A percentile compares a stretch with the other conserved stretches of the same genome.
Conservation (phyloP, 2,113 vertebrate species). For the Pseudolaguvia tuberculata region DNA sequence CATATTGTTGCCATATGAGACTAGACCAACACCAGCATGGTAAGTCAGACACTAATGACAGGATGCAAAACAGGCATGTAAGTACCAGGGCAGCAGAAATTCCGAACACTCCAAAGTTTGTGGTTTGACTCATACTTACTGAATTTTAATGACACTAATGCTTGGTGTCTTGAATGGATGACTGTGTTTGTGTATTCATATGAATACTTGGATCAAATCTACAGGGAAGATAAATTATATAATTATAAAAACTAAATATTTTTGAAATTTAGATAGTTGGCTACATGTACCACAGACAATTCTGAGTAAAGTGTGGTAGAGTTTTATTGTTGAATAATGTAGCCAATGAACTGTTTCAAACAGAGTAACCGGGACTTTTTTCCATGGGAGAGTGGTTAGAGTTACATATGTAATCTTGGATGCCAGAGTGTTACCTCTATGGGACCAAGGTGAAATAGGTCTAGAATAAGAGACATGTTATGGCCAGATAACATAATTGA, state of each 20-base stretch:
- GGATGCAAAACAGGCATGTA: conserved; percentile 30
- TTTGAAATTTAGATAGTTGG: neutral
- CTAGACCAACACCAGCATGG: conserved; percentile 18
- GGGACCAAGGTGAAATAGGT: no score
- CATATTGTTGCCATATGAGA: conserved; percentile 41
- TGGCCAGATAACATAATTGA: no score
- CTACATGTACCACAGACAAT: neutral
- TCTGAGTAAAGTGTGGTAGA: conserved; percentile 6
- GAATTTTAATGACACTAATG: conserved; percentile 17
- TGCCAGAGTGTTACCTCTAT: no score
- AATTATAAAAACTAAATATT: neutral
- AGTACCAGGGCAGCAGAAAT: conserved; percentile 1
- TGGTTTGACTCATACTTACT: conserved; percentile 16
- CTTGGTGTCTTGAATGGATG: neutral
- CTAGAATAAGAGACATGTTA: no score
- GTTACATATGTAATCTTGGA: no score
- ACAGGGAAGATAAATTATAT: neutral
- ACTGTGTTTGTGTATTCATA: neutral
- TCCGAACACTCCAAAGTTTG: conserved; percentile 11
- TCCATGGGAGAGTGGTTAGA: no score
- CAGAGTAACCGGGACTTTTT: conserved; percentile 30
- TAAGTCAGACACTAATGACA: conserved; percentile 30
- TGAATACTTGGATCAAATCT: neutral
- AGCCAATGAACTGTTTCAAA: no score
- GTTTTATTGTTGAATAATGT: neutral